Evolutionary conservation across 2,113 vertebrate species (phyloP), one percentile per base, ranked within the genome.

Genomic region (Procavia capensis): DNA sequence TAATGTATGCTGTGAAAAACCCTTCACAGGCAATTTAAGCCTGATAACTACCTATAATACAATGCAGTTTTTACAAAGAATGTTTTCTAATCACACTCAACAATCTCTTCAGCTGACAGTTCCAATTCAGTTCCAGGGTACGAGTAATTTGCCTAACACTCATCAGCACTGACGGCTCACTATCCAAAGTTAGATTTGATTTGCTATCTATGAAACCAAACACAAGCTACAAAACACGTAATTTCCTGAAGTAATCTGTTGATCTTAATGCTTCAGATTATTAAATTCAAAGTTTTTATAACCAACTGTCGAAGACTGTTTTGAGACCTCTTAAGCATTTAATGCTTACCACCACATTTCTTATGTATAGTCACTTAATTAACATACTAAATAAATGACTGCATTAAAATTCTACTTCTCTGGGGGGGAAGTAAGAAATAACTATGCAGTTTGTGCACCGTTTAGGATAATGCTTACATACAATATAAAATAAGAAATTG

Each of bases 321-420:
- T 81, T 54, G 68, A 63, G 27, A 63, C 43, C 1, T 50, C 47
- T 80, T 25, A 88, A 70, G 72, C 29, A 70, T 39, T 89, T 85
- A 92, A n/a, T 54, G 24, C 41, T 59, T 70, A n/a, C 36, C 72
- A 75, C 11, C 54, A 54, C 29, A 54, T 88, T 29, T 90, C 25
- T 68, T 43, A 24, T 50, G n/a, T 50, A 29, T 17, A n/a, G 9
- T 47, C 78, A 78, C 54, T 88, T 85, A 41, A 14, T 41, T 41
- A n/a, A 63, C 20, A 50, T 68, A 70, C 50, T 61, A 90, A 95
- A 92, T 3, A 61, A 83, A 80, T 57, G 36, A 95, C n/a, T 59
- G 64, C 27, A 95, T 57, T 45, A 92, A 61, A 84, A 68, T 84
- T 74, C 50, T 74, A 82, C 17, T 47, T 75, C 19, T 54, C 81